These are phyloP conservation scores for Sciurus vulgaris DNA, from an alignment of 2,797 vertebrate species.

Conservation along the genomic window DNA sequence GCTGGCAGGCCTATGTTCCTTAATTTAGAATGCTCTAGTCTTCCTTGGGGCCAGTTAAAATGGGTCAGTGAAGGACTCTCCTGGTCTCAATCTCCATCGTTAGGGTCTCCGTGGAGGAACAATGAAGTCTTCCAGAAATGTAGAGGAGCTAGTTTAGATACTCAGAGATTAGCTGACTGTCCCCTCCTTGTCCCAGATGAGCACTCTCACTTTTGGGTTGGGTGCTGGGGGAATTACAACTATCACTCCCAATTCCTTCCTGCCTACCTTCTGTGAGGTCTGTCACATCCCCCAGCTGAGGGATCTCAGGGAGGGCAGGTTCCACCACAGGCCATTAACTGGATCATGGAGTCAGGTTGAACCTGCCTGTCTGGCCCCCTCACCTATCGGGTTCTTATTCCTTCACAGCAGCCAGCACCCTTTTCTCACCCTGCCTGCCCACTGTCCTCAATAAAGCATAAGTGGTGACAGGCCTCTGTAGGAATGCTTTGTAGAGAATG, in stretches of 20 bases:
- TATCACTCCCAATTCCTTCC: slow-evolving; percentile 34
- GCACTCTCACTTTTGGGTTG: slow-evolving; percentile 1
- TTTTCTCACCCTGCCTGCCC: neutral
- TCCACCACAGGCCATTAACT: neutral
- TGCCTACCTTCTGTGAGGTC: neutral
- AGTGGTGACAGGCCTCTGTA: slow-evolving; percentile 71
- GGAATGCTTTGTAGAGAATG: slow-evolving; percentile 12
- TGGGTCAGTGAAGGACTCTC: slow-evolving; percentile 30
- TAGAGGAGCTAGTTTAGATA: neutral
- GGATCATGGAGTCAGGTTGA: neutral
- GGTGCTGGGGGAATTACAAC: slow-evolving; percentile 32
- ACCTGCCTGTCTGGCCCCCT: neutral
- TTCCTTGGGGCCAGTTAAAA: slow-evolving; percentile 19
- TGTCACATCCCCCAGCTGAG: neutral
- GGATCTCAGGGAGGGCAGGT: slow-evolving; percentile 1
- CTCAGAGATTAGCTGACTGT: neutral
- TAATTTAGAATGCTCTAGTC: neutral
- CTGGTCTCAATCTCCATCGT: neutral
- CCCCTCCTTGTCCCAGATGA: neutral
- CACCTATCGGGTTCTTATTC: neutral
- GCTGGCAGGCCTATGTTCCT: neutral
- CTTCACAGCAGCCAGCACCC: slow-evolving; percentile 21
- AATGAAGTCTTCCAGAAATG: slow-evolving; percentile 62
- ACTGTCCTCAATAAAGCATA: slow-evolving; percentile 78
- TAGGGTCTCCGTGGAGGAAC: slow-evolving; percentile 58